Conservation (phyloP, 2,113 vertebrate species). For the Rhinichthys klamathensis region DNA sequence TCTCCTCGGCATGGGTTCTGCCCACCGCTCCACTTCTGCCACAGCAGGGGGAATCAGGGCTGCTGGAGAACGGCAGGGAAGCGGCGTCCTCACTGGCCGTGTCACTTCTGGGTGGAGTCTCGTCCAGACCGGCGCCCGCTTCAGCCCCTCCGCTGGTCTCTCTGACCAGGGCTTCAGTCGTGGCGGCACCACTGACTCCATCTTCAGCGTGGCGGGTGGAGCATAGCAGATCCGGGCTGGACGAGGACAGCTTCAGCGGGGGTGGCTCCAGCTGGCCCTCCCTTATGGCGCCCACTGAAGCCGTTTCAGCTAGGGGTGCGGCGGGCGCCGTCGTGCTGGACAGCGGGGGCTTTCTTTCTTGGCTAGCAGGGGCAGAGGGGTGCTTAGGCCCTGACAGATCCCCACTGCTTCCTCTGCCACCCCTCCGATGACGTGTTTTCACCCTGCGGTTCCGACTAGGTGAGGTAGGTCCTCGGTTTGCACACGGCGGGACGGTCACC, state of each 20-base stretch:
- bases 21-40: conserved; percentile 75
- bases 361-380: conserved; percentile 65
- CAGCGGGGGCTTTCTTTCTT: conserved; percentile 54
- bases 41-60: conserved; percentile 85
- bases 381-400: conserved; percentile 80
- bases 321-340: conserved; percentile 52
- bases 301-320: conserved; percentile 63
- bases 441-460: conserved; percentile 87
- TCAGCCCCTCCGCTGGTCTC: conserved; percentile 52
- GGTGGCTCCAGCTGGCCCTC: conserved; percentile 85
- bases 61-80: conserved; percentile 85
- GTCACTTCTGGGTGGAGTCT: conserved; percentile 79
- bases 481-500: conserved; percentile 87
- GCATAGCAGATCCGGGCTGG: conserved; percentile 90
- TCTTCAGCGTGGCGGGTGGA: conserved; percentile 82
- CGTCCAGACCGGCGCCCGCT: conserved; percentile 64
- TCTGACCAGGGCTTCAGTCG: conserved; percentile 69
- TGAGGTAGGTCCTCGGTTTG: conserved; percentile 87
- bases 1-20: conserved; percentile 75
- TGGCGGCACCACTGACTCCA: conserved; percentile 64
- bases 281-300: conserved; percentile 72
- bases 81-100: conserved; percentile 83
- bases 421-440: conserved; percentile 88
- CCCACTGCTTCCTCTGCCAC: conserved; percentile 85
- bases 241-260: conserved; percentile 87